Percentiles rank a stretch among this genome's conserved stretches.
phyloP scores from a whole-genome alignment of 2,113 vertebrate genomes.

The Neotoma lepida region DNA sequence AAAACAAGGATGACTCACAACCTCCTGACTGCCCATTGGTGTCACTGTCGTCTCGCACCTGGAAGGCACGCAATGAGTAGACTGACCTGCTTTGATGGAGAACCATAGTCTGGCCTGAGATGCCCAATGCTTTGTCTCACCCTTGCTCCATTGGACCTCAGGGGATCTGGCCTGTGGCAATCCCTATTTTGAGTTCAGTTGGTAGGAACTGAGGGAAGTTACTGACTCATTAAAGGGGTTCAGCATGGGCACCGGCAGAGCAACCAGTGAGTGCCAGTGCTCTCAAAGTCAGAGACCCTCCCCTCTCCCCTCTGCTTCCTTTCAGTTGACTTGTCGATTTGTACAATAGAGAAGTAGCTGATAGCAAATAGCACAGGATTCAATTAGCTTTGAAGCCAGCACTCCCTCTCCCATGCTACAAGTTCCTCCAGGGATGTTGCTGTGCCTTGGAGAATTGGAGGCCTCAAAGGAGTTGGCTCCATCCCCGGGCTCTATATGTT shows the following conservation, averaged over 20 bases:
- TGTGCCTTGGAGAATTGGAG: background rate
- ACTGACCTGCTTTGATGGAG: slow-evolving; percentile 20
- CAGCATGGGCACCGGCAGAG: background rate
- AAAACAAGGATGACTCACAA: slow-evolving; percentile 49
- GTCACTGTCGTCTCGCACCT: slow-evolving; percentile 62
- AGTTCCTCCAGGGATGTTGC: background rate
- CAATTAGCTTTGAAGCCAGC: background rate
- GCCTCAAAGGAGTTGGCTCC: background rate
- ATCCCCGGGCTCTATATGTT: background rate
- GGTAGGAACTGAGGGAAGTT: background rate
- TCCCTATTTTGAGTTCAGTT: slow-evolving; percentile 28
- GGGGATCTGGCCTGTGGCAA: background rate
- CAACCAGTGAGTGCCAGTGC: background rate
- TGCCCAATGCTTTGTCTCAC: background rate
- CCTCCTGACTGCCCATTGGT: slow-evolving; percentile 55
- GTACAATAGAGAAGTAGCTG: background rate
- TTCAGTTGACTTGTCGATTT: background rate
- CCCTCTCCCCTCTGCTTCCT: background rate
- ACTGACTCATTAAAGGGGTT: background rate
- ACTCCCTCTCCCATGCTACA: background rate
- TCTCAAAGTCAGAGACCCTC: background rate
- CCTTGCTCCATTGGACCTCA: background rate
- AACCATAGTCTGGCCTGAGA: slow-evolving; percentile 3
- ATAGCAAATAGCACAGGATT: background rate
- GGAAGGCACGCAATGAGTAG: background rate